Percentiles rank a stretch among this genome's conserved stretches.
These are phyloP conservation scores for Polietes domitor DNA, from an alignment of 2,888 invertebrate genomes.

Conservation along the genomic window DNA sequence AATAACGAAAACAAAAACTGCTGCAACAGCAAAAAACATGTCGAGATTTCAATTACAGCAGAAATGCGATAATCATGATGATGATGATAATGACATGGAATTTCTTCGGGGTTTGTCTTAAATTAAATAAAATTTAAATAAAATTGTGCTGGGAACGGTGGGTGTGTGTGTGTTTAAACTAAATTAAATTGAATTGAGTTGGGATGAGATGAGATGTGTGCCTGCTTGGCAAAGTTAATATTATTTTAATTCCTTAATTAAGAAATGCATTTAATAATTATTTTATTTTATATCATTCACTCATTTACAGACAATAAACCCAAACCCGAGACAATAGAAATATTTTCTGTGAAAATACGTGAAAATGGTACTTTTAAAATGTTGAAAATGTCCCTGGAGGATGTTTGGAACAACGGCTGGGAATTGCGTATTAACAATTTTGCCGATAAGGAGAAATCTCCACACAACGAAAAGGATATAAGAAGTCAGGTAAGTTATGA, in stretches of 20 bases:
- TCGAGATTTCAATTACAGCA: background rate
- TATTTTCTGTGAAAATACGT: slow-evolving; percentile 83
- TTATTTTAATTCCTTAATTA: slow-evolving; percentile 1
- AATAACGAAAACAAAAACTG: background rate
- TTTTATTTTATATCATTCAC: background rate
- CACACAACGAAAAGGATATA: slow-evolving; percentile 86
- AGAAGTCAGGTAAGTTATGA: slow-evolving; percentile 84
- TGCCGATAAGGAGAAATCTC: slow-evolving; percentile 86
- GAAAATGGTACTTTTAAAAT: slow-evolving; percentile 83
- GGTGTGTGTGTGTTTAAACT: background rate
- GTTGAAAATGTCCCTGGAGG: slow-evolving; percentile 83
- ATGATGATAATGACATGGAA: no score
- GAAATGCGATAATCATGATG: background rate
- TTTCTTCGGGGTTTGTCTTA: background rate
- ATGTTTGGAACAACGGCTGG: slow-evolving; percentile 87
- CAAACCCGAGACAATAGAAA: slow-evolving; percentile 87
- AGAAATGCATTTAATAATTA: background rate
- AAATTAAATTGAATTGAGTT: slow-evolving; percentile 16
- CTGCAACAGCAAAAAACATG: background rate
- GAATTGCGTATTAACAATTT: slow-evolving; percentile 88
- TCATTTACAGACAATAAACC: slow-evolving; percentile 86
- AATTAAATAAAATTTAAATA: background rate
- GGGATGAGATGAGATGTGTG: no score
- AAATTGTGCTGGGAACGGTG: background rate
- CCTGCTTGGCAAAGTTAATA: no score